phyloP scores from a whole-genome alignment of 2,888 invertebrate species.

The Gastracanthus pulcherrimus region DNA sequence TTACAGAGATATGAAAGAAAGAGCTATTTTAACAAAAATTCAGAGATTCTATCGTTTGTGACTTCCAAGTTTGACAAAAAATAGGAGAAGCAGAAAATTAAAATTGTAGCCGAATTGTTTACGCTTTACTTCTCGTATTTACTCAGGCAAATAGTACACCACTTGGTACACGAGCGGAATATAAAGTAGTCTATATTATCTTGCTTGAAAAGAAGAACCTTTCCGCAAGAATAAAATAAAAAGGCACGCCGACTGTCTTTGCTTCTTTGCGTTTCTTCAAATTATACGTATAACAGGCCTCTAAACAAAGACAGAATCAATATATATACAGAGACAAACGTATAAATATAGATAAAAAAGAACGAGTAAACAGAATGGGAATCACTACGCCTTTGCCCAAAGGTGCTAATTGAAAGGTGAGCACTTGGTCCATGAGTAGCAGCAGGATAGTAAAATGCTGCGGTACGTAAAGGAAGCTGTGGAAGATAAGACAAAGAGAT shows the following conservation, averaged over 20 bases:
- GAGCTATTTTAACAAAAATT: too few relatives aligned
- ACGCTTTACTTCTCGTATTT: not conserved
- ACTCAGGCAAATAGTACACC: not conserved
- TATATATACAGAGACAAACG: not conserved
- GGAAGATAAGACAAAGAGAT: conserved; percentile 2
- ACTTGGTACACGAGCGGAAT: not conserved
- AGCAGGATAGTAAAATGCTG: conserved; percentile 5
- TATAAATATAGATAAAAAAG: not conserved
- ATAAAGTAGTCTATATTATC: not conserved
- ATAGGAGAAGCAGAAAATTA: not conserved
- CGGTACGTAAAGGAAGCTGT: not conserved
- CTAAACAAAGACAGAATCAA: not conserved
- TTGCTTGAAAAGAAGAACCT: not conserved
- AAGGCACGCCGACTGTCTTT: not conserved
- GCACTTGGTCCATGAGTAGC: not conserved
- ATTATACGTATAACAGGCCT: not conserved
- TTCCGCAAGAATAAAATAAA: not conserved
- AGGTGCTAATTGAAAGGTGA: conserved; percentile 41
- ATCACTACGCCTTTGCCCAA: not conserved
- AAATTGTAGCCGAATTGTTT: not conserved
- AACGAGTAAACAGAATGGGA: too few relatives aligned
- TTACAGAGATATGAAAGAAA: too few relatives aligned
- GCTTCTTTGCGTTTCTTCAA: not conserved
- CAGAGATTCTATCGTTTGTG: too few relatives aligned
- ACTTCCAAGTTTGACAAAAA: too few relatives aligned